Conservation (phyloP, 2,888 invertebrate genomes). For the Chrysodeixis includens region DNA sequence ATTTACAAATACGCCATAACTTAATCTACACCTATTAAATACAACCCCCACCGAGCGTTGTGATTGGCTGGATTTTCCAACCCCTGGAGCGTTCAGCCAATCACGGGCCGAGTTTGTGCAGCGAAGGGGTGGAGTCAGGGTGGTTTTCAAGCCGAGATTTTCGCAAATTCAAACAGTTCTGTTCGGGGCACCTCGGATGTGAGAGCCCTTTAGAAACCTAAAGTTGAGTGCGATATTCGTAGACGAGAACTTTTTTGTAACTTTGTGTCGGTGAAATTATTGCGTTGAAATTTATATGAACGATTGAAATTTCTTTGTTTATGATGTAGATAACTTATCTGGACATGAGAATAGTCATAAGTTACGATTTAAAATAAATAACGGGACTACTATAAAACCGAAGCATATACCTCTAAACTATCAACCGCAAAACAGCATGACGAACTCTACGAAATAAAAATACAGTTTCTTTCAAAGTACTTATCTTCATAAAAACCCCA, state of each 20-base stretch:
- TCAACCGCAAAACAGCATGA: background rate
- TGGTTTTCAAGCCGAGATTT: constrained; percentile 81
- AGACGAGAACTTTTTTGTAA: constrained; percentile 64
- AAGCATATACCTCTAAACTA: background rate
- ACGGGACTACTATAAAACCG: background rate
- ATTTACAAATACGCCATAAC: constrained; percentile 83
- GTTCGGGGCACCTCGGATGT: constrained; percentile 66
- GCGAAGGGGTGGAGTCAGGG: constrained; percentile 83
- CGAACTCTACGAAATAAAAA: background rate
- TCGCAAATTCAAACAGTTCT: constrained; percentile 81
- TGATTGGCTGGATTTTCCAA: constrained; percentile 82
- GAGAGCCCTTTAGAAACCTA: constrained; percentile 58
- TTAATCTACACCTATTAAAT: constrained; percentile 87
- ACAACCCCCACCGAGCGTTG: constrained; percentile 69
- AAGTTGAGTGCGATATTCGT: constrained; percentile 54
- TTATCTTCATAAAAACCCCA: background rate
- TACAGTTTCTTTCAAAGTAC: background rate
- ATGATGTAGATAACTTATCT: background rate
- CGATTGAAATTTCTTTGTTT: no score
- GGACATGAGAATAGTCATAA: background rate
- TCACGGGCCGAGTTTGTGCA: constrained; percentile 67
- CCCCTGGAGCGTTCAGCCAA: constrained; percentile 81
- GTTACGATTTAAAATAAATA: background rate
- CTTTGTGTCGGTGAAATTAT: constrained; percentile 52
- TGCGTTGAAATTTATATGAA: constrained; percentile 6